Conservation (phyloP, 2,797 vertebrate genomes). For the Enteromius thamalakanensis region DNA sequence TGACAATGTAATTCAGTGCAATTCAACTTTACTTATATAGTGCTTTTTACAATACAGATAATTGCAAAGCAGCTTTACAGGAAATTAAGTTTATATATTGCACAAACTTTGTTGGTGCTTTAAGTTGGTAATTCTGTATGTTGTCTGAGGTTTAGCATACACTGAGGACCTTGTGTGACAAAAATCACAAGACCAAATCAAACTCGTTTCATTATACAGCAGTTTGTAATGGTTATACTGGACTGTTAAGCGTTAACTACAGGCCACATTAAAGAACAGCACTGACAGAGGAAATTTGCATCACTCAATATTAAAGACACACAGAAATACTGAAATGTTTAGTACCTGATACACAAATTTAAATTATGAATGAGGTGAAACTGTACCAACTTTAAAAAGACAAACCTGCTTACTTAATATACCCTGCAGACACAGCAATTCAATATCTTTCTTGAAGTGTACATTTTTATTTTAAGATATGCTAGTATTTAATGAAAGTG, state of each 20-base stretch:
- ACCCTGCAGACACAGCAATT: not conserved
- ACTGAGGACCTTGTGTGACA: too few relatives aligned
- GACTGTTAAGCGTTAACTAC: not conserved
- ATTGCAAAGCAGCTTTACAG: too few relatives aligned
- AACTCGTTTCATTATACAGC: not conserved
- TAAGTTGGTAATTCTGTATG: too few relatives aligned
- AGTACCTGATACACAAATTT: not conserved
- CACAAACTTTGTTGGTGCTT: too few relatives aligned
- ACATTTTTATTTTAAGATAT: too few relatives aligned
- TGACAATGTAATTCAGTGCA: not conserved
- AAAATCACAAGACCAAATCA: not conserved
- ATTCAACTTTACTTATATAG: too few relatives aligned
- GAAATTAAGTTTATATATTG: too few relatives aligned
- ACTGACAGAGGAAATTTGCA: not conserved
- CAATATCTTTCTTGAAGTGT: not conserved
- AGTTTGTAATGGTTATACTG: not conserved
- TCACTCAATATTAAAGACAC: not conserved
- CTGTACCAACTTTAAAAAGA: not conserved
- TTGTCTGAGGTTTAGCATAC: too few relatives aligned
- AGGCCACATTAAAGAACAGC: too few relatives aligned
- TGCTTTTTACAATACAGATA: too few relatives aligned
- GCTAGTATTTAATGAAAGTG: too few relatives aligned
- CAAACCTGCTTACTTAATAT: not conserved
- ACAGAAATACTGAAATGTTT: not conserved
- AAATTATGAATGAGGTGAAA: not conserved